Evolutionary conservation across 2,113 vertebrate species (phyloP).

Genomic region (Nothoprocta pentlandii): DNA sequence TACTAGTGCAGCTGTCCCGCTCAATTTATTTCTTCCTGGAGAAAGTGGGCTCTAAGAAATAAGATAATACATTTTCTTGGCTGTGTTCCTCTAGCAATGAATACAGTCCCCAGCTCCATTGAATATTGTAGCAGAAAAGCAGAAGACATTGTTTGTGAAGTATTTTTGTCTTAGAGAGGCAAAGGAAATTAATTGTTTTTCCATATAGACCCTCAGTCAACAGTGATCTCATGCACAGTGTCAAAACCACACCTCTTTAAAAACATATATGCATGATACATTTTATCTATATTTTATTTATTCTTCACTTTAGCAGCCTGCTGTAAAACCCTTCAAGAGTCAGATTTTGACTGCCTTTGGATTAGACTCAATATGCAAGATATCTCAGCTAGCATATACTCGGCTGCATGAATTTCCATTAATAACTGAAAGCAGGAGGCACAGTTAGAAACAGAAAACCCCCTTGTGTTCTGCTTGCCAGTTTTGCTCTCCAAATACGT

Average conservation of each 20-base stretch:
- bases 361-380: background rate
- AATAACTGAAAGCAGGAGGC: background rate
- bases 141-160: constrained; percentile 22
- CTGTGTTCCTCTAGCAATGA: constrained; percentile 9
- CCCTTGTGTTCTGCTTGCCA: background rate
- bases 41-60: constrained; percentile 43
- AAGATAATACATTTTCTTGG: constrained; percentile 58
- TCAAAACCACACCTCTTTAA: background rate
- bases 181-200: constrained; percentile 27
- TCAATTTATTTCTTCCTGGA: constrained; percentile 62
- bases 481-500: background rate
- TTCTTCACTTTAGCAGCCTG: background rate
- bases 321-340: background rate
- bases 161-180: constrained; percentile 7
- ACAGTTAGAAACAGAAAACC: background rate
- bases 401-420: background rate
- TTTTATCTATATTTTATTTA: background rate
- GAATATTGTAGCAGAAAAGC: constrained; percentile 20
- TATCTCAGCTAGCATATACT: background rate
- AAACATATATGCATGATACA: background rate
- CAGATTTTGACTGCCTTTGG: background rate
- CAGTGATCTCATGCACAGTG: constrained; percentile 18
- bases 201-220: background rate
- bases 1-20: constrained; percentile 19
- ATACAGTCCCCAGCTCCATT: background rate